Conservation (phyloP, 2,888 invertebrate species). For the Portevinia maculata region DNA sequence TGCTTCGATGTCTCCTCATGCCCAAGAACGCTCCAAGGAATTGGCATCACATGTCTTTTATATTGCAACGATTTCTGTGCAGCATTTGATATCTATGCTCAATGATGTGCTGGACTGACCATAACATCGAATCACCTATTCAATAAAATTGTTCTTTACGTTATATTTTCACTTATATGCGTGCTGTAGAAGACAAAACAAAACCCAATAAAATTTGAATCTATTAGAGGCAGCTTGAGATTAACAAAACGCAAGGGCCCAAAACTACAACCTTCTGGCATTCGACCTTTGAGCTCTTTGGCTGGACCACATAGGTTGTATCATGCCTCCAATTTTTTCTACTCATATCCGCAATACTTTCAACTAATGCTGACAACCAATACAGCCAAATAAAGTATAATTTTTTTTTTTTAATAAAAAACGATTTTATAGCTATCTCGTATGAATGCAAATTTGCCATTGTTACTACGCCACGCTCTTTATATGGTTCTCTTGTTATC, state of each 20-base stretch:
- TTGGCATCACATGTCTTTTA: constrained; percentile 68
- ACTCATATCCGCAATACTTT: constrained; percentile 22
- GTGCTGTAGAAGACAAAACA: too few species aligned
- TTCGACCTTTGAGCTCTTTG: constrained; percentile 1
- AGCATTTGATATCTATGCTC: constrained; percentile 53
- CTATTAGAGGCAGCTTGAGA: constrained; percentile 52
- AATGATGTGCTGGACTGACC: constrained; percentile 69
- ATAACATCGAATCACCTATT: constrained; percentile 59
- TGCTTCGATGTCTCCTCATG: constrained; percentile 13
- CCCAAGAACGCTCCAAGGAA: constrained; percentile 42
- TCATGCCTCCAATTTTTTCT: constrained; percentile 26
- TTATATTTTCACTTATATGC: constrained; percentile 1
- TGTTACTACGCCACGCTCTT: constrained; percentile 37
- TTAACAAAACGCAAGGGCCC: too few species aligned
- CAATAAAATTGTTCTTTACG: constrained; percentile 32
- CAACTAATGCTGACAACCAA: constrained; percentile 31
- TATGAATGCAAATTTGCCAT: constrained; percentile 71
- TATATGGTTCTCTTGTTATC: constrained; percentile 63
- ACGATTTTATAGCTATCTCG: constrained; percentile 53
- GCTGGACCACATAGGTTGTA: constrained; percentile 50
- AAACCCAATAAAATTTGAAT: constrained; percentile 46
- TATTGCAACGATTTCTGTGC: constrained; percentile 63
- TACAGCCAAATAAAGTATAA: background rate
- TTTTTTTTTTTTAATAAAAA: constrained; percentile 51
- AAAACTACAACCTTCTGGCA: constrained; percentile 12